phyloP scores from a whole-genome alignment of 2,797 vertebrate genomes.

The Smutsia temminckii region DNA sequence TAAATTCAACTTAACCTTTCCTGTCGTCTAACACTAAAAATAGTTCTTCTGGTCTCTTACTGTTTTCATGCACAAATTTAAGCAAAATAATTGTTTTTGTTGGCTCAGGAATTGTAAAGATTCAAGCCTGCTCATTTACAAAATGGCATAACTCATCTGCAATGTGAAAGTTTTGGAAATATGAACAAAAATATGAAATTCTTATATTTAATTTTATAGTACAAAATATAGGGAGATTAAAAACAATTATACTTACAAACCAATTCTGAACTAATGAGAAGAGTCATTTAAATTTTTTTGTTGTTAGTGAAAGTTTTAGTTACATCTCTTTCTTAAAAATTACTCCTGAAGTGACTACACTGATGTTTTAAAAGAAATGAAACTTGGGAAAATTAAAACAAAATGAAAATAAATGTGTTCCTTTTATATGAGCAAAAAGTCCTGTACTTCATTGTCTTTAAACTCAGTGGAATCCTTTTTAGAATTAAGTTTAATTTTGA shows the following conservation, averaged over 20 bases:
- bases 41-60: background rate
- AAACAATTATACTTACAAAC: background rate
- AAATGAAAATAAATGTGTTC: background rate
- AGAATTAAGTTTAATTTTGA: slow-evolving; percentile 12
- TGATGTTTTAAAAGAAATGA: background rate
- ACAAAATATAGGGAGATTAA: background rate
- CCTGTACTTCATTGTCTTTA: background rate
- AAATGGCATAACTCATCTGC: background rate
- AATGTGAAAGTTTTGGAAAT: background rate
- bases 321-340: background rate
- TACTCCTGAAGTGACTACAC: background rate
- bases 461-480: background rate
- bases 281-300: background rate
- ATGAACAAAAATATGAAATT: background rate
- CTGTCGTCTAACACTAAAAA: slow-evolving; percentile 42
- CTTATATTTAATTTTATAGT: background rate
- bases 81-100: slow-evolving; percentile 24
- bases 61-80: background rate
- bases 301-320: background rate
- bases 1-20: background rate
- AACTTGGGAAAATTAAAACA: background rate
- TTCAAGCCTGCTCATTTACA: background rate
- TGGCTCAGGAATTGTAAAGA: background rate
- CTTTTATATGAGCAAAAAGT: background rate
- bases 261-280: background rate